Evolutionary conservation across 1,140 invertebrate species (phyloP), one percentile per base, ranked within the genome.

Genomic region (Caenorhabditis latens): DNA sequence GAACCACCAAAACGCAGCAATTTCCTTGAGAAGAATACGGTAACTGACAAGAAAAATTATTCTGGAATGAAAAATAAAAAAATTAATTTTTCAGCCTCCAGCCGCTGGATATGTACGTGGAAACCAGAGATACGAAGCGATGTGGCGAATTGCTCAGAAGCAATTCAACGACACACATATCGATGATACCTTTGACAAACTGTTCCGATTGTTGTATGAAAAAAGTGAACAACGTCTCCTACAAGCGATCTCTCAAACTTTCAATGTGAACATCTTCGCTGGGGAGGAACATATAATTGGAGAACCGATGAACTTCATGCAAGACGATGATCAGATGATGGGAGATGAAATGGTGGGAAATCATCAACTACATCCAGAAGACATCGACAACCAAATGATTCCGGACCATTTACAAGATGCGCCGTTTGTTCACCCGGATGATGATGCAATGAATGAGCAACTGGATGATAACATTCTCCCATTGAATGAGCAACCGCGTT

Each of bases 71-170:
- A 58, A 58, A 19, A 32, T 32, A 0, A 32, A 1, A 32, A 32
- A 32, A 32, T 53, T 58, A 21, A 0, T 21, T 48, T 50, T 79
- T 50, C 46, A 79, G 71, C 6, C 32, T 32, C 32, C 43, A 6
- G 24, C 71, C 16, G 46, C 71, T 50, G 71, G 71, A 7, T 79
- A 53, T 50, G 71, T 79, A 2, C 71, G 71, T n/a, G 71, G 71
- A 50, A 53, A 46, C 42, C 46, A 53, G 1, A 46, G 71, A 21
- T 24, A 50, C 11, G 71, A 79, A 2, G 71, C 71, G 32, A n/a
- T 79, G 4, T 79, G 71, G 71, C 46, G 71, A 14, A 79, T 79
- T 53, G 43, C 46, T 21, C 71, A 79, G 42, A 79, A 79, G 24
- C 71, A 79, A 19, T 79, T 79, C 53, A 46, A 46, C 5, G 16